A percentile compares a stretch with the other conserved stretches of the same genome.
phyloP scores from a whole-genome alignment of 2,888 invertebrate species.

The Oligia latruncula region DNA sequence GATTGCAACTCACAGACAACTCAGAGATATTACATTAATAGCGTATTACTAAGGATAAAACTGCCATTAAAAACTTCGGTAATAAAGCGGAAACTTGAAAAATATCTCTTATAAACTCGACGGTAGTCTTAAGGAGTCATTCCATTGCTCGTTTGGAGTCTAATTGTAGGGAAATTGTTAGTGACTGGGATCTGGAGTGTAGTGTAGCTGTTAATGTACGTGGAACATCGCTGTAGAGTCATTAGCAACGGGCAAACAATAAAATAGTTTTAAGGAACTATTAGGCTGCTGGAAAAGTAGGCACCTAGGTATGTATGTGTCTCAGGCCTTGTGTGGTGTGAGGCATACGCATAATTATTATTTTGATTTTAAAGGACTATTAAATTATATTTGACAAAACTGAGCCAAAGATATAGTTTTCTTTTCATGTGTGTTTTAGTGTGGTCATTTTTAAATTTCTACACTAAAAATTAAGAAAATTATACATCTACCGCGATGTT shows the following conservation, averaged over 20 bases:
- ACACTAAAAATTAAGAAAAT: not conserved
- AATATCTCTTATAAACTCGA: conserved; percentile 43
- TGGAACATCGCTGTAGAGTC: conserved; percentile 51
- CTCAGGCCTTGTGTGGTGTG: conserved; percentile 60
- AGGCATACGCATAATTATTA: conserved; percentile 21
- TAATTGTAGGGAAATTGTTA: conserved; percentile 63
- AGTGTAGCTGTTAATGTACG: conserved; percentile 49
- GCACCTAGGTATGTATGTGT: conserved; percentile 55
- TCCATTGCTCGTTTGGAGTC: conserved; percentile 47
- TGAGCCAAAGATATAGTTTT: not conserved
- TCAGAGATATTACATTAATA: conserved; percentile 54
- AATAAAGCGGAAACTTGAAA: conserved; percentile 62
- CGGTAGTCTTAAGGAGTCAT: conserved; percentile 33
- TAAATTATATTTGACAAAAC: not conserved
- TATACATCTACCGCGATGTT: not conserved
- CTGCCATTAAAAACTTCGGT: conserved; percentile 61
- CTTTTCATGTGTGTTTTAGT: not conserved
- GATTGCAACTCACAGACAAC: conserved; percentile 40
- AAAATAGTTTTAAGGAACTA: conserved; percentile 67
- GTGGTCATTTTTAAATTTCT: not conserved
- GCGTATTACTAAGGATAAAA: conserved; percentile 62
- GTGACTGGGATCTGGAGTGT: conserved; percentile 41
- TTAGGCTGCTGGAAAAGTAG: conserved; percentile 53
- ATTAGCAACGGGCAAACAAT: conserved; percentile 68
- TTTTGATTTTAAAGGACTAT: not conserved